Conservation (phyloP, 2,113 vertebrate species). For the Nothobranchius furzeri region DNA sequence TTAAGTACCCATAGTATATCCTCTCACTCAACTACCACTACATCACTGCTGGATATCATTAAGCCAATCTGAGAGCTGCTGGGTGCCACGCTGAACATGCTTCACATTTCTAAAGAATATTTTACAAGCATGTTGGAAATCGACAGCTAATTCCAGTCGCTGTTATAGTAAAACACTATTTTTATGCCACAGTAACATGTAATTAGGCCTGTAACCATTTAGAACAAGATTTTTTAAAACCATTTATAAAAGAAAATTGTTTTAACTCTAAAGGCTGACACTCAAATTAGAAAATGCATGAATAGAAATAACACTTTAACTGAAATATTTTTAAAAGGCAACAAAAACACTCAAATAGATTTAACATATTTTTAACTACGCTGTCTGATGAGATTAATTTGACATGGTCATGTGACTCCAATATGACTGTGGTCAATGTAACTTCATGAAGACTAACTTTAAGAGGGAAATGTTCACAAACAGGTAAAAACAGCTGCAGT, state of each 20-base stretch:
- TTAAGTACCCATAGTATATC: conserved; percentile 21
- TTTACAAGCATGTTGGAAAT: neutral
- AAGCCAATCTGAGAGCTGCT: conserved; percentile 6
- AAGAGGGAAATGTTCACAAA: neutral
- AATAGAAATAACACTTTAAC: too few species aligned
- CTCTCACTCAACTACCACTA: conserved; percentile 5
- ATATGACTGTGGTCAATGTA: neutral
- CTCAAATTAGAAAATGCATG: too few species aligned
- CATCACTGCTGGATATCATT: conserved; percentile 26
- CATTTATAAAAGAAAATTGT: too few species aligned
- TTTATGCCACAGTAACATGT: neutral
- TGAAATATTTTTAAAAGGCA: too few species aligned
- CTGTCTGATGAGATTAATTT: too few species aligned
- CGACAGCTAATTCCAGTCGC: neutral
- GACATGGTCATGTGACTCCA: neutral
- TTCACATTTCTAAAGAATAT: neutral
- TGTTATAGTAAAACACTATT: neutral
- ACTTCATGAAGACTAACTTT: neutral
- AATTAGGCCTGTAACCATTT: neutral
- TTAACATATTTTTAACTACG: too few species aligned
- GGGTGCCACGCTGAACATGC: neutral
- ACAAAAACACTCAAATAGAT: too few species aligned
- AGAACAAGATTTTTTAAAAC: too few species aligned
- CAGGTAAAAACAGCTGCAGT: neutral
- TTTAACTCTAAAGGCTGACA: too few species aligned